Evolutionary conservation across 2,113 vertebrate species (phyloP), one percentile per base, ranked within the genome.

Genomic region (Psittacula cyanocephala): DNA sequence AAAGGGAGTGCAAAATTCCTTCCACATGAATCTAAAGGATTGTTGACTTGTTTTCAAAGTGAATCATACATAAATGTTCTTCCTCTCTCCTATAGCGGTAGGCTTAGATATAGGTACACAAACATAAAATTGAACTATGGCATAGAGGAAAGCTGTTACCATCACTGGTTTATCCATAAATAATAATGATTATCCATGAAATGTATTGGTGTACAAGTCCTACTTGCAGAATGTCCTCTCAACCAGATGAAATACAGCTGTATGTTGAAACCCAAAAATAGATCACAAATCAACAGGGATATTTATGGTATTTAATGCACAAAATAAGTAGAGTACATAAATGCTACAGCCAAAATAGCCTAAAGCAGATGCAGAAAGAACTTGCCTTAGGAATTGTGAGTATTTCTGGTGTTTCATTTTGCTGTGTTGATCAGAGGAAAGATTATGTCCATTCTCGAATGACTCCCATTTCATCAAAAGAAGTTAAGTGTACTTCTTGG

Each of bases 261-360:
- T 78, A 69, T 93, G 57, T 81, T 84, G 49, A 47, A 93, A 83
- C 52, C 60, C 63, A 37, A 62, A 93, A 96, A 94, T 86, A 96
- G 75, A 95, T 93, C 76, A 74, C 44, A 94, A 95, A 95, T 94
- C 81, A 93, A 53, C 87, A 85, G 74, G 71, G 89, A 81, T 92
- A 93, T 92, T 97, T 96, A 87, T 93, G 80, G 91, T 89, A 59
- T 88, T 96, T 93, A 97, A 90, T 96, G 86, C 71, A 92, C 43
- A 67, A 90, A 96, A 91, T 93, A 94, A 89, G 93, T 90, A 60
- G 53, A 75, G 83, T 85, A 37, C 72, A 77, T 75, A 87, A 87
- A 74, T 81, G 53, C 84, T 90, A 49, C 49, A 95, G 85, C 72
- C 59, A 75, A 96, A 97, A 96, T 94, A 97, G 76, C 74, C 71